Percentiles rank a stretch among this genome's conserved stretches.
These are phyloP conservation scores for Morelia viridis DNA, from an alignment of 2,797 vertebrate species.

Conservation along the genomic window DNA sequence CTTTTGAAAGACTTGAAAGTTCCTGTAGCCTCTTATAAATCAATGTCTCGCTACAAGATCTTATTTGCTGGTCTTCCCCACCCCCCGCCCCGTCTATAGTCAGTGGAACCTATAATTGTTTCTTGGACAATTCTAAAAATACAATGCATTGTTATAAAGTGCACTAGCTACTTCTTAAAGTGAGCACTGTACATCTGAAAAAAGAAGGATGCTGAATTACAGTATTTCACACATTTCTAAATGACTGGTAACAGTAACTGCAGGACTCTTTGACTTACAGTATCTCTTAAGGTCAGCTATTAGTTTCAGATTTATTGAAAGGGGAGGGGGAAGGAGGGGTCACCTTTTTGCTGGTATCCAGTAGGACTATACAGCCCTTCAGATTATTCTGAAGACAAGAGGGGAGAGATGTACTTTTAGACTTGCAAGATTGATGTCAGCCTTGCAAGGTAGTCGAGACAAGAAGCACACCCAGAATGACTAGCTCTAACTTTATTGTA, in stretches of 20 bases:
- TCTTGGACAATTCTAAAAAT: slow-evolving; percentile 40
- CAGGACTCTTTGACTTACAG: background rate
- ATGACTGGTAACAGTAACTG: background rate
- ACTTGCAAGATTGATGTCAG: no score
- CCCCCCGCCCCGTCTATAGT: background rate
- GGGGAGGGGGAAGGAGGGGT: no score
- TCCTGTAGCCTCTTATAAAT: background rate
- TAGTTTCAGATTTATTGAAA: slow-evolving; percentile 15
- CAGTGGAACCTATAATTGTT: slow-evolving; percentile 19
- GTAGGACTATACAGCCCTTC: background rate
- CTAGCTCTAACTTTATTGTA: no score
- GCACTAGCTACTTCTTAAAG: background rate
- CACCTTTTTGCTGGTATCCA: background rate
- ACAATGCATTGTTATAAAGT: background rate
- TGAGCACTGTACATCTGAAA: background rate
- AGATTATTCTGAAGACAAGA: background rate
- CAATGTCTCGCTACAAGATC: slow-evolving; percentile 16
- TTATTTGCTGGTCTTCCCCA: slow-evolving; percentile 25
- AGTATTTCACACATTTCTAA: slow-evolving; percentile 25
- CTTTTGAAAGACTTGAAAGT: background rate
- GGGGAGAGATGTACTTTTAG: no score
- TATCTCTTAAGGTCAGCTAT: background rate
- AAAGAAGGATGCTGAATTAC: background rate
- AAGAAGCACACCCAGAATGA: no score
- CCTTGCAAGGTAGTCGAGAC: no score